Conservation (phyloP, 2,888 invertebrate genomes). For the Halocaridina rubra region DNA sequence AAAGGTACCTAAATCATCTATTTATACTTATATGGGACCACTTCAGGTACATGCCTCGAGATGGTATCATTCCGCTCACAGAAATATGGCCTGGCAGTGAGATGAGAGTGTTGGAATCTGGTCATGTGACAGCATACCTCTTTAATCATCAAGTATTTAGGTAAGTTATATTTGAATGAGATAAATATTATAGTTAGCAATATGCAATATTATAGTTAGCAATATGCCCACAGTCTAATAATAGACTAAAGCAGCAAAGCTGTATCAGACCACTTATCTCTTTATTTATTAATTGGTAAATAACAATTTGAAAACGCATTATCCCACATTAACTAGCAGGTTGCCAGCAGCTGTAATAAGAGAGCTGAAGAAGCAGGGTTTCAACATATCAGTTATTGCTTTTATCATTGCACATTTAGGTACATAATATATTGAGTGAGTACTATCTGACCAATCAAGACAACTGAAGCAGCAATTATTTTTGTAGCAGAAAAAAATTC, state of each 20-base stretch:
- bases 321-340: background rate
- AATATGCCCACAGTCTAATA: background rate
- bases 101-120: constrained; percentile 86
- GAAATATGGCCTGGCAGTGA: constrained; percentile 95
- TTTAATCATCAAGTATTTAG: constrained; percentile 88
- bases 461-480: no score
- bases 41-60: constrained; percentile 85
- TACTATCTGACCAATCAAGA: no score
- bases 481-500: no score
- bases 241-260: no score
- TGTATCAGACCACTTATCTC: background rate
- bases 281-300: background rate
- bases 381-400: no score
- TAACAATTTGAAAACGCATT: background rate
- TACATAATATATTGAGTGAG: no score
- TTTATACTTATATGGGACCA: no score
- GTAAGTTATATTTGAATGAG: constrained; percentile 70
- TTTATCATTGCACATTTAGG: background rate
- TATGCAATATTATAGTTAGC: background rate
- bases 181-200: background rate
- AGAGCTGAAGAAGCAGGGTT: no score
- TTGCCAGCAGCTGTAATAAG: background rate
- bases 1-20: no score
- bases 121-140: constrained; percentile 90
- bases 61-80: constrained; percentile 82